These are phyloP conservation scores for Chondrilla cf. caribensis DNA, from an alignment of 37 sponge, comb jelly and placozoan species.

Conservation along the genomic window DNA sequence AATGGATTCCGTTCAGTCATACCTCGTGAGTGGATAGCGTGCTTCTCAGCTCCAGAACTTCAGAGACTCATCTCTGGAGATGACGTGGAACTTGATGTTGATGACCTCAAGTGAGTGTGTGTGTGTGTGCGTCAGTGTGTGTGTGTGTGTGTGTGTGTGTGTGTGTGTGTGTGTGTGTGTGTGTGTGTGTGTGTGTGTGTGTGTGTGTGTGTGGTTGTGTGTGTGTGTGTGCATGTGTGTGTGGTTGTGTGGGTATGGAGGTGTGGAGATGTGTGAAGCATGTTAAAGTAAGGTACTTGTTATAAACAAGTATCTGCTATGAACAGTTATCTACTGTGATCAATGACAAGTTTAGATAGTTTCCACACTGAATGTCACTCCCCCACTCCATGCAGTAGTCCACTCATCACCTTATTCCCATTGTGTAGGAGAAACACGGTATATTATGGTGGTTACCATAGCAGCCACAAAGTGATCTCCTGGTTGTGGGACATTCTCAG, in stretches of 20 bases:
- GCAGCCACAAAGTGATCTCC: constrained; percentile 76
- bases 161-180: no score
- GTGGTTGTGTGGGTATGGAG: no score
- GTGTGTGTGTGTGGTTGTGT: neutral
- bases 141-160: no score
- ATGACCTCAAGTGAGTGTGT: constrained; percentile 70
- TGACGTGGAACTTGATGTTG: constrained; percentile 72
- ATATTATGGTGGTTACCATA: constrained; percentile 95
- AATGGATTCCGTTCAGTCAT: constrained; percentile 88
- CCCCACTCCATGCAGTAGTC: neutral
- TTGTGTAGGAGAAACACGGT: constrained; percentile 71
- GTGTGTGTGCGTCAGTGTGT: neutral
- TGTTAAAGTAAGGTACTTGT: no score
- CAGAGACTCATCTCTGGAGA: constrained; percentile 94
- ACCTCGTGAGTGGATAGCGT: constrained; percentile 61
- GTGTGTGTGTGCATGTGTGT: neutral
- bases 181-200: no score
- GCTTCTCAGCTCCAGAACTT: constrained; percentile 86
- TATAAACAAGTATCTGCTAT: no score
- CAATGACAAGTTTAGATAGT: no score
- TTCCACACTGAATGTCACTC: no score
- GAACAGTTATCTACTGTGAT: no score
- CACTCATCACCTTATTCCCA: neutral
- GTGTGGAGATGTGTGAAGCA: no score
- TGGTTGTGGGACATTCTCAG: constrained; percentile 98